A percentile compares a stretch with the other conserved stretches of the same genome.
Evolutionary conservation across 2,888 invertebrate genomes (phyloP).

Genomic region (Dione vanillae): DNA sequence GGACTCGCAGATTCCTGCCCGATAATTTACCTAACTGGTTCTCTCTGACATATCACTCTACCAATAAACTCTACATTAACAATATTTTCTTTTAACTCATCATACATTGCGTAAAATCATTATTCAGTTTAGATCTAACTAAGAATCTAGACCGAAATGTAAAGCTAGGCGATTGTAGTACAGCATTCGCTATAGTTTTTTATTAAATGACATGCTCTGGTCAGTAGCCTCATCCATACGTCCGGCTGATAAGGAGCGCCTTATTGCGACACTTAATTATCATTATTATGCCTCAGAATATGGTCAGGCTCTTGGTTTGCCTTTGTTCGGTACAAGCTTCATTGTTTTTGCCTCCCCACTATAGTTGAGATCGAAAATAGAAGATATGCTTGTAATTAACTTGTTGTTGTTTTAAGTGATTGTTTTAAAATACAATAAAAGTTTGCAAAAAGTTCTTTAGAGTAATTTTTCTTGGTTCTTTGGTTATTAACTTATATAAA

Average conservation of each 20-base stretch:
- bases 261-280: constrained; percentile 76
- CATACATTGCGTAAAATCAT: constrained; percentile 50
- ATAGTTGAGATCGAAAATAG: constrained; percentile 15
- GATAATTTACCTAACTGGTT: constrained; percentile 82
- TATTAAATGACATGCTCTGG: constrained; percentile 56
- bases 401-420: constrained; percentile 17
- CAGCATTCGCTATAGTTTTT: constrained; percentile 36
- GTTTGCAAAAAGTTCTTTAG: not conserved
- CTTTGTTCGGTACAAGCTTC: constrained; percentile 42
- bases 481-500: too few relatives aligned
- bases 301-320: constrained; percentile 43
- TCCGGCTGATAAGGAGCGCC: constrained; percentile 66
- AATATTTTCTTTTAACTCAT: constrained; percentile 27
- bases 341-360: constrained; percentile 28
- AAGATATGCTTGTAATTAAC: constrained; percentile 21
- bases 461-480: too few relatives aligned
- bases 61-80: constrained; percentile 45
- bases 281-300: constrained; percentile 75
- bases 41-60: constrained; percentile 65
- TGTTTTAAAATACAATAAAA: not conserved
- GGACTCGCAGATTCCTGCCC: constrained; percentile 73
- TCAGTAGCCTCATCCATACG: constrained; percentile 65
- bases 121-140: not conserved
- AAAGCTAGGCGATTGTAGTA: constrained; percentile 20
- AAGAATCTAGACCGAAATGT: constrained; percentile 37